phyloP scores from a whole-genome alignment of 2,888 invertebrate genomes.

The Callosobruchus maculatus region DNA sequence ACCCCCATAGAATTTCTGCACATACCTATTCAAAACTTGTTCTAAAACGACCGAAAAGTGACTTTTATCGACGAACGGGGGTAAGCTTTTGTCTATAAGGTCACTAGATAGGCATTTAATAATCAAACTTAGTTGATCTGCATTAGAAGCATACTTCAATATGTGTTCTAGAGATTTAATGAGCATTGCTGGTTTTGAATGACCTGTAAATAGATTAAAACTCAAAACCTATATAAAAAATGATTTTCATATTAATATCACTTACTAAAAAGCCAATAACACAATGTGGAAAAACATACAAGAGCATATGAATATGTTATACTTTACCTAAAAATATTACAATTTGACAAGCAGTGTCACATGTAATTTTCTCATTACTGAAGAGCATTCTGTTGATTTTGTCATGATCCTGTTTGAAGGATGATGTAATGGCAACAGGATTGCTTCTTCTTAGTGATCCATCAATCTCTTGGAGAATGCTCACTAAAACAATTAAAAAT shows the following conservation, averaged over 20 bases:
- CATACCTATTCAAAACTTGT: conserved; percentile 39
- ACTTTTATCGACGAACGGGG: conserved; percentile 44
- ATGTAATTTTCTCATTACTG: conserved; percentile 53
- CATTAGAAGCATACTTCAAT: conserved; percentile 57
- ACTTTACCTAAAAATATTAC: conserved; percentile 53
- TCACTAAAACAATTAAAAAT: neutral
- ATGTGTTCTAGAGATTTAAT: conserved; percentile 60
- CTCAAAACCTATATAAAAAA: neutral
- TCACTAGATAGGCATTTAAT: conserved; percentile 63
- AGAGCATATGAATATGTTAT: too few species aligned
- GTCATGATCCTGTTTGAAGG: conserved; percentile 54
- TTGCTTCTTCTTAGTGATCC: conserved; percentile 49
- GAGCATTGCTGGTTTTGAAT: conserved; percentile 59
- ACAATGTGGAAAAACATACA: too few species aligned
- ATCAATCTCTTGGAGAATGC: conserved; percentile 60
- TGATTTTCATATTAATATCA: too few species aligned
- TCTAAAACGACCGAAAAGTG: conserved; percentile 48
- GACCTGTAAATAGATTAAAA: conserved; percentile 48
- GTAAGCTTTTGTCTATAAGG: conserved; percentile 42
- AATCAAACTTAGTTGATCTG: conserved; percentile 59
- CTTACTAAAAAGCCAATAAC: too few species aligned
- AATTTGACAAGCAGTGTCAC: conserved; percentile 59
- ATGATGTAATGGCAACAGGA: conserved; percentile 52
- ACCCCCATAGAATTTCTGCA: conserved; percentile 31
- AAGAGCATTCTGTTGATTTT: conserved; percentile 57